Evolutionary conservation across 2,113 vertebrate species (phyloP).

Genomic region (Puffinus mauretanicus): DNA sequence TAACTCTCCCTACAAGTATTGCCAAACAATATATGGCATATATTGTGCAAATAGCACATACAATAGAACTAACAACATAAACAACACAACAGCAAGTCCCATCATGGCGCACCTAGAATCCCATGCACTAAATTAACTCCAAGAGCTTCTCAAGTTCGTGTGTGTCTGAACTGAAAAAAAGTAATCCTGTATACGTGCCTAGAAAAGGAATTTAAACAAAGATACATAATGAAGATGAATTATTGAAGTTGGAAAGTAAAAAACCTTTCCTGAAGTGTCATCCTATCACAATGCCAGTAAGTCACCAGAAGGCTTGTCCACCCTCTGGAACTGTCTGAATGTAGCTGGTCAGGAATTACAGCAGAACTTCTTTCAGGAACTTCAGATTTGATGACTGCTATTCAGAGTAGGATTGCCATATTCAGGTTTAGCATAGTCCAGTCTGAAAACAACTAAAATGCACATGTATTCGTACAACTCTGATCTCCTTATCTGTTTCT

Average conservation of each 20-base stretch:
- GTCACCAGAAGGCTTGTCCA: background rate
- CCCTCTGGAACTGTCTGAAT: background rate
- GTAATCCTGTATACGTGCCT: background rate
- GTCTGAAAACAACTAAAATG: background rate
- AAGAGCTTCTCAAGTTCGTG: background rate
- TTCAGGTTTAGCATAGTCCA: background rate
- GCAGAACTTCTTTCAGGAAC: background rate
- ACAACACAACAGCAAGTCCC: background rate
- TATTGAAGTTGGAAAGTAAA: background rate
- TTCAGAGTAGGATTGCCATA: background rate
- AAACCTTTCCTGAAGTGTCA: background rate
- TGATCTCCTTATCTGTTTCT: background rate
- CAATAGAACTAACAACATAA: background rate
- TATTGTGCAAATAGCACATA: background rate
- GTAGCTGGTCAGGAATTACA: background rate
- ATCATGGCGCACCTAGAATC: background rate
- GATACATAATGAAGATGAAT: background rate
- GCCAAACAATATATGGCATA: background rate
- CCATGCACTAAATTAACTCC: background rate
- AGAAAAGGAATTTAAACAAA: background rate
- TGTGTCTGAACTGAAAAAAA: background rate
- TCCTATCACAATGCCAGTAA: background rate
- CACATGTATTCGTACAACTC: background rate
- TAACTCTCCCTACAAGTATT: background rate
- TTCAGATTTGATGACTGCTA: background rate